These are phyloP conservation scores for Antheraea pernyi DNA, from an alignment of 1,140 invertebrate species.

Conservation along the genomic window DNA sequence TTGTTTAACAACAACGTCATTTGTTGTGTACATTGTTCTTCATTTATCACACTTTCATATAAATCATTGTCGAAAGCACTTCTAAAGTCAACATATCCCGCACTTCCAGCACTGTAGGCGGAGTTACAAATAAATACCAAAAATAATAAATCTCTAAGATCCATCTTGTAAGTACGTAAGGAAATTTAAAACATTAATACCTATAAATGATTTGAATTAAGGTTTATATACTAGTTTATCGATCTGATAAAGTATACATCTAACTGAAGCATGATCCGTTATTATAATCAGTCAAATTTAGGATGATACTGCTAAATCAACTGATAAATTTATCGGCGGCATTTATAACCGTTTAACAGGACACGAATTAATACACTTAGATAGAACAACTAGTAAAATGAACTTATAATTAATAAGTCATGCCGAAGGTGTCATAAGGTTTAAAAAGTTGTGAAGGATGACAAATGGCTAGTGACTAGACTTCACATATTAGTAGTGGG, in stretches of 20 bases:
- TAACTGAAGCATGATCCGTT: neutral
- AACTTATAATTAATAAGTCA: too few relatives aligned
- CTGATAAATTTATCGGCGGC: neutral
- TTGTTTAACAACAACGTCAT: constrained; percentile 24
- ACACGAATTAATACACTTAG: neutral
- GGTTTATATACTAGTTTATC: neutral
- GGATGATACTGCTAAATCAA: neutral
- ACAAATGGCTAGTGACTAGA: too few relatives aligned
- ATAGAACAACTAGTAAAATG: neutral
- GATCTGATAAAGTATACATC: neutral
- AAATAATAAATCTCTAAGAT: neutral
- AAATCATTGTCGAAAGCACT: constrained; percentile 32
- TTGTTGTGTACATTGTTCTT: constrained; percentile 25
- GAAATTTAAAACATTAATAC: neutral
- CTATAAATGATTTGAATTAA: neutral
- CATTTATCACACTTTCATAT: constrained; percentile 31
- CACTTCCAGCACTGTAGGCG: neutral
- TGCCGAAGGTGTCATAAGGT: too few relatives aligned
- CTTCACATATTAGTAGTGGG: too few relatives aligned
- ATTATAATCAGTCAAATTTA: neutral
- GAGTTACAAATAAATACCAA: neutral
- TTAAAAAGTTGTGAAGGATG: too few relatives aligned
- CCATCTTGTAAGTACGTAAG: neutral
- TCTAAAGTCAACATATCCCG: constrained; percentile 9
- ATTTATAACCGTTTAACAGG: neutral